Percentiles rank a stretch among this genome's conserved stretches.
These are phyloP conservation scores for Philypnodon macrostomus DNA, from an alignment of 2,797 vertebrate species.

Conservation along the genomic window DNA sequence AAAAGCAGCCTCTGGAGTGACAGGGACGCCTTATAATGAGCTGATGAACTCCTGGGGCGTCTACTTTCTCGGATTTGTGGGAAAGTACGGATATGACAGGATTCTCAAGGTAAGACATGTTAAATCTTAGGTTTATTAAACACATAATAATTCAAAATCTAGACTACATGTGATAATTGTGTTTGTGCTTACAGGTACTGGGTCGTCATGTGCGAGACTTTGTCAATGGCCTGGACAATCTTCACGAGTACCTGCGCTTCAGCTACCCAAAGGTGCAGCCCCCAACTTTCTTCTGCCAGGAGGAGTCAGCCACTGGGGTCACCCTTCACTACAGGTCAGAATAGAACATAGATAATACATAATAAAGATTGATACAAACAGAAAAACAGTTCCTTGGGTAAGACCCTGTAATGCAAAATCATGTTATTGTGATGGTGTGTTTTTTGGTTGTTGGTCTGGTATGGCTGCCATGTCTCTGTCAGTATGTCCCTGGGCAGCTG, in stretches of 20 bases:
- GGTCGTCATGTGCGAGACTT: slow-evolving; percentile 78
- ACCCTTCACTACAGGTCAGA: slow-evolving; percentile 78
- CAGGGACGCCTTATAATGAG: slow-evolving; percentile 78
- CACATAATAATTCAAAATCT: too few species aligned
- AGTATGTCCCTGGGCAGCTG: too few species aligned
- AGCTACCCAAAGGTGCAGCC: slow-evolving; percentile 81
- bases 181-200: slow-evolving; percentile 60
- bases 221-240: slow-evolving; percentile 80
- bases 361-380: too few species aligned
- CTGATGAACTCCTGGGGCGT: slow-evolving; percentile 82
- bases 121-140: too few species aligned
- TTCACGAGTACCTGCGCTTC: slow-evolving; percentile 79
- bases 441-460: too few species aligned
- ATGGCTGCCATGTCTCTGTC: too few species aligned
- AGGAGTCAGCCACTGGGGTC: slow-evolving; percentile 77
- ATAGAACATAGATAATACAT: too few species aligned
- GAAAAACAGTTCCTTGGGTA: not conserved
- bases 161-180: not conserved
- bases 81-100: slow-evolving; percentile 78
- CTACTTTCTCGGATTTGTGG: slow-evolving; percentile 77
- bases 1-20: slow-evolving; percentile 77
- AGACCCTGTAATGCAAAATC: too few species aligned
- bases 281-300: slow-evolving; percentile 81
- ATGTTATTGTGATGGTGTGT: too few species aligned
- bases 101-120: slow-evolving; percentile 70